phyloP scores from a whole-genome alignment of 2,797 vertebrate genomes.

The Pangasius macronema region DNA sequence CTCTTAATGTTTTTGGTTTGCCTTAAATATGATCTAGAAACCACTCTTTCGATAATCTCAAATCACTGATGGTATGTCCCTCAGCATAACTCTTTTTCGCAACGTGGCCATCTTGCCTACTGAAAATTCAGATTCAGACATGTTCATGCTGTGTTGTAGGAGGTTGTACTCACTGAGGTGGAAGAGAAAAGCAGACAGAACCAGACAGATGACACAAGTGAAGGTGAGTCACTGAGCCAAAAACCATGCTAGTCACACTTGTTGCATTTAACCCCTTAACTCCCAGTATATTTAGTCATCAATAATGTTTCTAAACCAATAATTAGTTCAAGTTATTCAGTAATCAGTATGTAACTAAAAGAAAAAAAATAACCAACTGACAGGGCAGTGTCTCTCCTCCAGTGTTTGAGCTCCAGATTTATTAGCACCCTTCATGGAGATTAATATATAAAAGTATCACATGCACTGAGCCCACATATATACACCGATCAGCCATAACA shows the following conservation, averaged over 20 bases:
- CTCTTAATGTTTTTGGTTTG: background rate
- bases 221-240: constrained; percentile 31
- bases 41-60: background rate
- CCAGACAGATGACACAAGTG: constrained; percentile 24
- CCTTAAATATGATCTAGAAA: background rate
- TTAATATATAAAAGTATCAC: background rate
- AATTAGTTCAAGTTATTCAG: background rate
- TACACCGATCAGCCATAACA: too few relatives aligned
- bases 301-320: background rate
- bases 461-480: background rate
- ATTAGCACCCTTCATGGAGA: background rate
- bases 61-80: background rate
- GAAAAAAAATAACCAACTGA: background rate
- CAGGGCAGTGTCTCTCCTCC: background rate
- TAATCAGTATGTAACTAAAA: background rate
- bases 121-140: background rate
- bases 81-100: background rate
- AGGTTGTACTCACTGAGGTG: background rate
- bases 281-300: background rate
- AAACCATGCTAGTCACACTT: background rate
- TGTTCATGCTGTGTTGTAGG: constrained; percentile 36
- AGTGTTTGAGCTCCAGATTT: background rate
- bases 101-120: background rate
- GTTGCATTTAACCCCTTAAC: background rate
- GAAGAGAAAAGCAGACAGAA: constrained; percentile 18